Percentiles rank a stretch among this genome's conserved stretches.
Evolutionary conservation across 2,888 invertebrate genomes (phyloP).

Genomic region (Minunthozetes semirufus): DNA sequence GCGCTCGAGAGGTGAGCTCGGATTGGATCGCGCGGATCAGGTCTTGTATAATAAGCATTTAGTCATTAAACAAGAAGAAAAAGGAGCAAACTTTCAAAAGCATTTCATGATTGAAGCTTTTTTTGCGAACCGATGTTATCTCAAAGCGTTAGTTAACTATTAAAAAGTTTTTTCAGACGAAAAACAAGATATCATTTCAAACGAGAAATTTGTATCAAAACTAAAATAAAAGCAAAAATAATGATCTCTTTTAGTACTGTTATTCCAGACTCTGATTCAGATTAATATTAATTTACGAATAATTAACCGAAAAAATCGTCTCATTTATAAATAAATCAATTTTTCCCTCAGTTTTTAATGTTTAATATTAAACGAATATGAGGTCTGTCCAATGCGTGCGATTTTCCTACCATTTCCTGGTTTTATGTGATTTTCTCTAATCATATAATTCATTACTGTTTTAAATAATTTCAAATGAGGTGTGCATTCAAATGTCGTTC

Average conservation of each 20-base stretch:
- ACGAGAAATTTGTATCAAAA: neutral
- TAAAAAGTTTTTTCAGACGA: neutral
- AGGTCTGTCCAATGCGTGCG: neutral
- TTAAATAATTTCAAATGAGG: neutral
- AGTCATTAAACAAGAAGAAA: no score
- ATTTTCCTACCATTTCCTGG: neutral
- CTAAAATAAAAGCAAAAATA: neutral
- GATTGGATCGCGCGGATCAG: no score
- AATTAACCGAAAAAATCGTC: neutral
- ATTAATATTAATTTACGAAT: slow-evolving; percentile 9
- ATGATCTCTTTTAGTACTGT: neutral
- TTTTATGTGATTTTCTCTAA: neutral
- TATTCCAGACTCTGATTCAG: neutral
- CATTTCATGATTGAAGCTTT: no score
- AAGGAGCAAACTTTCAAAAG: no score
- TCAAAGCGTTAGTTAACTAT: neutral
- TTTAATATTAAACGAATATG: neutral
- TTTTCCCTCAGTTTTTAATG: neutral
- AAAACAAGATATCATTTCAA: neutral
- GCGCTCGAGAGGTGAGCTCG: no score
- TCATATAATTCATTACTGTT: neutral
- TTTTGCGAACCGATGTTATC: no score
- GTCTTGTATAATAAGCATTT: no score
- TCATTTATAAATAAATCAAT: neutral
- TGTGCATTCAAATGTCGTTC: neutral